Evolutionary conservation across 2,113 vertebrate genomes (phyloP).

Genomic region (Alexandromys fortis): DNA sequence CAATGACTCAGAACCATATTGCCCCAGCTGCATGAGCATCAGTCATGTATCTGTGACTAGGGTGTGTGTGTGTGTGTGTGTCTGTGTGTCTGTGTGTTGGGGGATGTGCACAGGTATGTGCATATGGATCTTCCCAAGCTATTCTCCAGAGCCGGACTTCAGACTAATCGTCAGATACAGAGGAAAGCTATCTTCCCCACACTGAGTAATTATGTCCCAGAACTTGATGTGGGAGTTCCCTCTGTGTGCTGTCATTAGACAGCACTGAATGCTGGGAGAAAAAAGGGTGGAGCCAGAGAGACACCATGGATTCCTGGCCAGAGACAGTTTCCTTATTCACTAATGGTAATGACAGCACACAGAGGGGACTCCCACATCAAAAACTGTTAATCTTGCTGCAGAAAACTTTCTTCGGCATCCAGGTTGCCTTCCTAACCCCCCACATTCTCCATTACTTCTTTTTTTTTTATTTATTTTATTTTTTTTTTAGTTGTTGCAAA

Average conservation of each 20-base stretch:
- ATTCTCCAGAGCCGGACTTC: not conserved
- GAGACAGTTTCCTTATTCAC: too few relatives aligned
- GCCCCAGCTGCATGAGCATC: not conserved
- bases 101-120: not conserved
- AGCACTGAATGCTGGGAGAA: too few relatives aligned
- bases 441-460: not conserved
- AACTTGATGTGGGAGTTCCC: too few relatives aligned
- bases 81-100: not conserved
- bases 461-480: too few relatives aligned
- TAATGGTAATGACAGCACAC: too few relatives aligned
- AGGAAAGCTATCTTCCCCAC: not conserved
- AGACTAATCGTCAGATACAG: not conserved
- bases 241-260: too few relatives aligned
- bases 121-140: not conserved
- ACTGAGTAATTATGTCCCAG: not conserved
- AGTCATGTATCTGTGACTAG: not conserved
- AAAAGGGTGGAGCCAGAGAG: too few relatives aligned
- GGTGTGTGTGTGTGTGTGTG: too few relatives aligned
- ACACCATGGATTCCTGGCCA: too few relatives aligned
- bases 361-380: too few relatives aligned
- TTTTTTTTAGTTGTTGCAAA: too few relatives aligned
- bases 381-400: slow-evolving; percentile 26
- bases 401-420: not conserved
- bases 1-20: slow-evolving; percentile 1
- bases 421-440: not conserved